These are phyloP conservation scores for Mercenaria mercenaria DNA, from an alignment of 1,140 invertebrate genomes.

Conservation along the genomic window DNA sequence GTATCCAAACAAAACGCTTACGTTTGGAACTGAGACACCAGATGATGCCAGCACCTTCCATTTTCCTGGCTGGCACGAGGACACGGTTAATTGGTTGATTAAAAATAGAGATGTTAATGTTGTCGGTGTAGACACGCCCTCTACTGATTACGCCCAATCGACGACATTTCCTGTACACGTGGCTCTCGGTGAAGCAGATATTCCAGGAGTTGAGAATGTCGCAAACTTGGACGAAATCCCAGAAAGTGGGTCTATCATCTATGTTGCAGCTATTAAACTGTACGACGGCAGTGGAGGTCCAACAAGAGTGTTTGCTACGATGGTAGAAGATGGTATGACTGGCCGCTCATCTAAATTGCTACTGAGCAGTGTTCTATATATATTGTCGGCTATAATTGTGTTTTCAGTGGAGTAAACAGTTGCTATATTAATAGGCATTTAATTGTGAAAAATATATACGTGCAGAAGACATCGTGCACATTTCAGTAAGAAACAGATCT, in stretches of 20 bases:
- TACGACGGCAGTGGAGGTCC: slow-evolving; percentile 76
- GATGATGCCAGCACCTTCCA: slow-evolving; percentile 72
- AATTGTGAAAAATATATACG: too few species aligned
- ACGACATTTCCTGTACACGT: slow-evolving; percentile 75
- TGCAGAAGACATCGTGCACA: too few species aligned
- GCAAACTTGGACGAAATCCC: slow-evolving; percentile 72
- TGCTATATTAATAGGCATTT: too few species aligned
- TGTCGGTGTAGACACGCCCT: slow-evolving; percentile 74
- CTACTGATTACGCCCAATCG: slow-evolving; percentile 76
- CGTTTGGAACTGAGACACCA: slow-evolving; percentile 68
- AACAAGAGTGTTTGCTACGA: slow-evolving; percentile 71
- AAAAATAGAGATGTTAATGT: slow-evolving; percentile 70
- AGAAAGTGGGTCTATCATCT: slow-evolving; percentile 69
- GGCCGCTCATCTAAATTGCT: neutral
- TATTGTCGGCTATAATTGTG: too few species aligned
- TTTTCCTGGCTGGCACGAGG: slow-evolving; percentile 76
- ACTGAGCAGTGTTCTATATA: neutral
- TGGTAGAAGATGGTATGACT: neutral
- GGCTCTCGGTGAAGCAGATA: slow-evolving; percentile 65
- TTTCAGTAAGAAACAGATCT: too few species aligned
- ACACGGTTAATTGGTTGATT: slow-evolving; percentile 75
- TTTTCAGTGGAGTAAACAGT: too few species aligned
- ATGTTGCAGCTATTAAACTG: slow-evolving; percentile 71
- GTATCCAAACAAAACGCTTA: slow-evolving; percentile 71
- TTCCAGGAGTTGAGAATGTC: slow-evolving; percentile 74